Evolutionary conservation across 2,797 vertebrate genomes (phyloP), one percentile per base, ranked within the genome.

Genomic region (Atherinosoma microstoma): DNA sequence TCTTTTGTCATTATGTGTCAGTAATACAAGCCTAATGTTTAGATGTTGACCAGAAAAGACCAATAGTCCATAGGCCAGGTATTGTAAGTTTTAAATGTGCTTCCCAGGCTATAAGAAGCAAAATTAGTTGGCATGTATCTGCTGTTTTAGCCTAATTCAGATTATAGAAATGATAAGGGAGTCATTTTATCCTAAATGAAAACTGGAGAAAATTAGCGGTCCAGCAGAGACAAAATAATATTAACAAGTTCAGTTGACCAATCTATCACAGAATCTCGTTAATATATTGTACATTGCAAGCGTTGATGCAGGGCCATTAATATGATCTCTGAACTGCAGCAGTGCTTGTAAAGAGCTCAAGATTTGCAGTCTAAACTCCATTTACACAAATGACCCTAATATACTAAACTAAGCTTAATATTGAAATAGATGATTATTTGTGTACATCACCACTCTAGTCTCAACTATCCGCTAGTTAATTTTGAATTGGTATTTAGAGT

Each of bases 401-500:
- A 32, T 53, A 59, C 57, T 58, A 61, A 58, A 67, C 32, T 58
- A 18, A 63, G 56, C 22, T 40, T 63, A 22, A 7, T 47, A 30
- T 70, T 62, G 27, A 68, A 78, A 64, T 40, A 51, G 15, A 51
- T 40, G 63, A 73, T 47, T 7, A 32, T 67, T 16, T 61, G 40
- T 63, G 38, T 36, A 6, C 60, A 45, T 71, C 57, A n/a, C 49
- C 58, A 36, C 20, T 67, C 49, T 58, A 16, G 38, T 75, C 58
- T 72, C 61, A 53, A 54, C 36, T 67, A 63, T 80, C 64, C 85
- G 75, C 77, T 75, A 9, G 62, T 68, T 74, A 58, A 78, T 79
- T 60, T 49, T 84, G 64, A 72, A 75, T 59, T 35, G 6, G 51
- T 57, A 60, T 83, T 79, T 47, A 36, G 67, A 77, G 56, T 56